These are phyloP conservation scores for Alca torda DNA, from an alignment of 2,797 vertebrate genomes.

Conservation along the genomic window DNA sequence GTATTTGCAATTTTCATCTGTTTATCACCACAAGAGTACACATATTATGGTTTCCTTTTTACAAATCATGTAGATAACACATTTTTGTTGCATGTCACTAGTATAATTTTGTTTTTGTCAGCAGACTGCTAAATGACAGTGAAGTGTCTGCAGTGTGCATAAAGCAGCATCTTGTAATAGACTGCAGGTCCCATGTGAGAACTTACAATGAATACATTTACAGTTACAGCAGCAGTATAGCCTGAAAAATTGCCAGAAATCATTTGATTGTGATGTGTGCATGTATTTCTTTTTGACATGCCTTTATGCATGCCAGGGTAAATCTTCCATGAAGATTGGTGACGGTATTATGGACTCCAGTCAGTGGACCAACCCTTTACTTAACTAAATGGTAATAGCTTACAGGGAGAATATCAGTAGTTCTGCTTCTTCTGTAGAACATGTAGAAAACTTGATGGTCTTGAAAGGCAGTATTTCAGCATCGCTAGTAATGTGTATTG, in stretches of 20 bases:
- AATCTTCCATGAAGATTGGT: conserved; percentile 37
- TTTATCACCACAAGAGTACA: background rate
- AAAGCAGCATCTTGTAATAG: conserved; percentile 36
- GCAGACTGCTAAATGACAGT: conserved; percentile 47
- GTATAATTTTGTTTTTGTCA: conserved; percentile 57
- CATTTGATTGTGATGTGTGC: conserved; percentile 53
- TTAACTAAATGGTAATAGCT: background rate
- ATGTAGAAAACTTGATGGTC: background rate
- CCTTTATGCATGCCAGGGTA: conserved; percentile 13
- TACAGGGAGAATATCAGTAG: background rate
- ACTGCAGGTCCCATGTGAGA: conserved; percentile 33
- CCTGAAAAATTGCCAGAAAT: conserved; percentile 61
- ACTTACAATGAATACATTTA: conserved; percentile 45
- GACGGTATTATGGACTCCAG: conserved; percentile 34
- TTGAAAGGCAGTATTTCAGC: background rate
- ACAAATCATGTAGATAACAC: conserved; percentile 32
- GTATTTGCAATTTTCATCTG: background rate
- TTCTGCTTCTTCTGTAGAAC: background rate
- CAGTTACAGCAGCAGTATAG: conserved; percentile 40
- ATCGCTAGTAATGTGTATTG: background rate
- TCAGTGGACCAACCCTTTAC: background rate
- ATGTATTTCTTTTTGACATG: conserved; percentile 40
- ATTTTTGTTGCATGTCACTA: conserved; percentile 43
- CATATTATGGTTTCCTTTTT: conserved; percentile 28
- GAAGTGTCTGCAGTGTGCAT: background rate